Evolutionary conservation across 30 jellyfish, hydroid and myxozoan genomes (phyloP).

Genomic region (Sanderia malayensis): DNA sequence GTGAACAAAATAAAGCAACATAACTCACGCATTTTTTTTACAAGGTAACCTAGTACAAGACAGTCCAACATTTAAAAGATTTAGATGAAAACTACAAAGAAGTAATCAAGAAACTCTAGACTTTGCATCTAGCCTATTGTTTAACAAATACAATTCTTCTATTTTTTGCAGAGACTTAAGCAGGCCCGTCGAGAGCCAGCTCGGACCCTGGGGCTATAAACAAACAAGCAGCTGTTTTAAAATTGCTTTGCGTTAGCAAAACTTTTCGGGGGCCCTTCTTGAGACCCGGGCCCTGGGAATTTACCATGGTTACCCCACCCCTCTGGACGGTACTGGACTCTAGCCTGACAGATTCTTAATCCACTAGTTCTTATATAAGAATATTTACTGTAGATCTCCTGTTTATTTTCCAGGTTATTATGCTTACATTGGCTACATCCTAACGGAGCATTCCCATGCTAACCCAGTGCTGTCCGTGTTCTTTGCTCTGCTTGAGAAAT

Average conservation of each 20-base stretch:
- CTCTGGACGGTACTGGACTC: too few species aligned
- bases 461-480: slow-evolving; percentile 80
- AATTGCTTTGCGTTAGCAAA: too few species aligned
- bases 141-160: background rate
- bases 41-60: background rate
- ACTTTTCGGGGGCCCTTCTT: too few species aligned
- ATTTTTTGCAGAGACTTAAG: background rate
- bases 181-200: too few species aligned
- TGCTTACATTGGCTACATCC: slow-evolving; percentile 78
- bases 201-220: too few species aligned
- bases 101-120: too few species aligned
- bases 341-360: too few species aligned
- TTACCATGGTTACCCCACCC: too few species aligned
- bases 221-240: too few species aligned
- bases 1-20: slow-evolving; percentile 16
- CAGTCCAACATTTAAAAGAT: background rate
- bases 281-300: too few species aligned
- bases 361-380: too few species aligned
- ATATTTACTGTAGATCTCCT: background rate
- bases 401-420: slow-evolving; percentile 60
- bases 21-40: background rate
- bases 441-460: slow-evolving; percentile 83
- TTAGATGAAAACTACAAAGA: background rate
- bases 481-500: slow-evolving; percentile 47
- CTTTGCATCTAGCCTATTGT: too few species aligned